Evolutionary conservation across 2,797 vertebrate species (phyloP).

Genomic region (Austrolebias charrua): DNA sequence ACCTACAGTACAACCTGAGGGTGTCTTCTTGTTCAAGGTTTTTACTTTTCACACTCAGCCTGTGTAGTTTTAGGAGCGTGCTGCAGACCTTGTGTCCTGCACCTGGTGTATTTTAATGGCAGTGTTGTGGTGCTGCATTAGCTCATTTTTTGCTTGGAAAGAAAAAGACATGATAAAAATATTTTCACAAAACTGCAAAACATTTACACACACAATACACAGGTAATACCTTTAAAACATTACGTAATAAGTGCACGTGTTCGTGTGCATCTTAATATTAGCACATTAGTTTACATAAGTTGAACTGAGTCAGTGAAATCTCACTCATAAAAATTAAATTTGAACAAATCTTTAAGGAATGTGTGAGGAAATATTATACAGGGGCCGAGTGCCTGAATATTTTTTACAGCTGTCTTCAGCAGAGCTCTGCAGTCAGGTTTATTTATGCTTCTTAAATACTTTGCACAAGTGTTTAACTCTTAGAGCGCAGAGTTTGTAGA

Average conservation of each 20-base stretch:
- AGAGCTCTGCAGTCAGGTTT: slow-evolving; percentile 42
- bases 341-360: slow-evolving; percentile 84
- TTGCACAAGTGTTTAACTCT: slow-evolving; percentile 43
- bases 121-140: background rate
- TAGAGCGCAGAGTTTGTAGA: slow-evolving; percentile 50
- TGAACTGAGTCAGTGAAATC: slow-evolving; percentile 75
- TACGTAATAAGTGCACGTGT: slow-evolving; percentile 49
- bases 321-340: slow-evolving; percentile 82
- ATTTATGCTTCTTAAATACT: slow-evolving; percentile 27
- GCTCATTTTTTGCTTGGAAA: slow-evolving; percentile 29
- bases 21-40: too few species aligned
- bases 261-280: slow-evolving; percentile 72
- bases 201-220: slow-evolving; percentile 25
- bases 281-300: slow-evolving; percentile 82
- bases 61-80: too few species aligned
- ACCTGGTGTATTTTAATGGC: too few species aligned
- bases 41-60: too few species aligned
- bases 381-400: slow-evolving; percentile 78
- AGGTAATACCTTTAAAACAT: slow-evolving; percentile 43
- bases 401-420: slow-evolving; percentile 60
- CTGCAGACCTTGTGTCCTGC: too few species aligned
- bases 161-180: background rate
- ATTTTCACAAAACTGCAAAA: too few species aligned
- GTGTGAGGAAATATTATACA: slow-evolving; percentile 79
- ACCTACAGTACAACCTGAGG: too few species aligned